phyloP scores from a whole-genome alignment of 2,888 invertebrate species.

The Phyto melanocephala region DNA sequence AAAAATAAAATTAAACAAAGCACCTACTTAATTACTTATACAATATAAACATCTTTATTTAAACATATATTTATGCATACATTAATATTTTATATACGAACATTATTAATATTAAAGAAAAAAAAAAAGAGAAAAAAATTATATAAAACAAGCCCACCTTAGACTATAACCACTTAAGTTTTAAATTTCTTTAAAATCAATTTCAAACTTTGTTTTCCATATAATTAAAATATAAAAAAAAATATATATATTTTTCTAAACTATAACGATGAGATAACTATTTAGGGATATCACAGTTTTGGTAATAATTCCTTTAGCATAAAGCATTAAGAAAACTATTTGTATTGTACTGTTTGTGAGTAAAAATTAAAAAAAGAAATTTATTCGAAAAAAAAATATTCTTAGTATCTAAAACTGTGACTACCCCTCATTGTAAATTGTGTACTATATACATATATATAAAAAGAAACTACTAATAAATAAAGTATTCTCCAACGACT shows the following conservation, averaged over 20 bases:
- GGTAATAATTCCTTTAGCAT: not conserved
- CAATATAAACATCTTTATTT: constrained; percentile 4
- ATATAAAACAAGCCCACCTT: constrained; percentile 31
- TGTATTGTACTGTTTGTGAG: too few species aligned
- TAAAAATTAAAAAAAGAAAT: too few species aligned
- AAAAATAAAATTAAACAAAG: constrained; percentile 21
- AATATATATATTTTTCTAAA: not conserved
- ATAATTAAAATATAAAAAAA: not conserved
- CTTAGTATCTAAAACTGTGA: constrained; percentile 30
- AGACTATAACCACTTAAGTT: not conserved
- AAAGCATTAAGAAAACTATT: too few species aligned
- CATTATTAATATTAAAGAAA: too few species aligned
- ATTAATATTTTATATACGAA: too few species aligned
- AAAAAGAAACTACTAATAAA: not conserved
- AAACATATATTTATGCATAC: not conserved
- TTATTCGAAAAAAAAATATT: too few species aligned
- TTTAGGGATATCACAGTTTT: not conserved
- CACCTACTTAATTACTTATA: constrained; percentile 47
- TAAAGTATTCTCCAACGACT: constrained; percentile 17
- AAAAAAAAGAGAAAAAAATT: not conserved
- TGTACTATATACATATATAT: constrained; percentile 56
- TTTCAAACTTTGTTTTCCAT: not conserved
- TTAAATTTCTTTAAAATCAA: not conserved
- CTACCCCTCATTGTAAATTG: constrained; percentile 50
- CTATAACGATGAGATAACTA: not conserved